A percentile compares a stretch with the other conserved stretches of the same genome.
phyloP scores from a whole-genome alignment of 2,113 vertebrate genomes.

The Lepidiolamprologus cunningtoni region DNA sequence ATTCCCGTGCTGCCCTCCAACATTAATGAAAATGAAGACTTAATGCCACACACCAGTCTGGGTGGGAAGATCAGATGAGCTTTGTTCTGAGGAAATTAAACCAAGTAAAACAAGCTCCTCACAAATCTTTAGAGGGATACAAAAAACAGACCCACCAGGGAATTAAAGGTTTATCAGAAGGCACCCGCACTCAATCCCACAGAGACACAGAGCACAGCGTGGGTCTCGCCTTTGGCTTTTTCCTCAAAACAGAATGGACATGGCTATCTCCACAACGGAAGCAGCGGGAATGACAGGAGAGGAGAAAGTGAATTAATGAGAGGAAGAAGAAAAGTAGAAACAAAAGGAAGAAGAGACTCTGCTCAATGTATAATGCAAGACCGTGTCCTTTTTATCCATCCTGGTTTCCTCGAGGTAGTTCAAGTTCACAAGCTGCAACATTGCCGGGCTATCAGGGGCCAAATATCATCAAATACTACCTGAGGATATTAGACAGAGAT shows the following conservation, averaged over 20 bases:
- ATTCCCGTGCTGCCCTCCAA: constrained; percentile 62
- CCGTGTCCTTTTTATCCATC: background rate
- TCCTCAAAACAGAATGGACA: constrained; percentile 6
- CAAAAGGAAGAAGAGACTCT: background rate
- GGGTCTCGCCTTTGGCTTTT: constrained; percentile 36
- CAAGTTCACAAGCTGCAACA: background rate
- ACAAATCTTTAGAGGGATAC: constrained; percentile 48
- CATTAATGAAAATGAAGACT: constrained; percentile 74
- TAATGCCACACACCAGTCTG: constrained; percentile 65
- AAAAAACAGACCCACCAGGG: constrained; percentile 50
- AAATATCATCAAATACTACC: background rate
- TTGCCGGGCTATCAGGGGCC: background rate
- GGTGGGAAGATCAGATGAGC: constrained; percentile 64
- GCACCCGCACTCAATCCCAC: constrained; percentile 40
- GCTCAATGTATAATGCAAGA: background rate
- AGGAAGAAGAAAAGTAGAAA: background rate
- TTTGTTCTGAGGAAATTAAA: constrained; percentile 77
- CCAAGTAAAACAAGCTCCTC: constrained; percentile 59
- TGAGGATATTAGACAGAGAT: background rate
- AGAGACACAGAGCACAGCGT: constrained; percentile 15
- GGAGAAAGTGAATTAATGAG: background rate
- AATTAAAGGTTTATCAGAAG: constrained; percentile 61
- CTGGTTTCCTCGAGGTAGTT: background rate
- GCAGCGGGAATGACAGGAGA: background rate
- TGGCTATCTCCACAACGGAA: background rate